These are phyloP conservation scores for Vicugna pacos DNA, from an alignment of 2,113 vertebrate species.

Conservation along the genomic window DNA sequence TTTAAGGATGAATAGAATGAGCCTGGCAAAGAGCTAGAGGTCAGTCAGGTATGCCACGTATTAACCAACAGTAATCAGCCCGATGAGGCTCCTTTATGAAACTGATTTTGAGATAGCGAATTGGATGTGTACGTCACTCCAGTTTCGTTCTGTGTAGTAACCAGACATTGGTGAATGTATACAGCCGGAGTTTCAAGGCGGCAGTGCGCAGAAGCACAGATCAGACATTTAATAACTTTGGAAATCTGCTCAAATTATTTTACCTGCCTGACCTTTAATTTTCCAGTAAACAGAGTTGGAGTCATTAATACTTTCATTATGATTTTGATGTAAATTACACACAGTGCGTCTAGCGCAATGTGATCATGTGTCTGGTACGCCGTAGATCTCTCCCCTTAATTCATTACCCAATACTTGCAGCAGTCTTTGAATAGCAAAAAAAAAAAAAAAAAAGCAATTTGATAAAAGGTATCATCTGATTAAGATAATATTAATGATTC, in stretches of 20 bases:
- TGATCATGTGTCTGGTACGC: not conserved
- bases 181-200: not conserved
- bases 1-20: not conserved
- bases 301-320: not conserved
- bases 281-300: not conserved
- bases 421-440: not conserved
- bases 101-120: not conserved
- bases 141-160: not conserved
- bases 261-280: not conserved
- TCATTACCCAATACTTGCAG: not conserved
- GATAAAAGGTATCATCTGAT: not conserved
- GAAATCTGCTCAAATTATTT: not conserved
- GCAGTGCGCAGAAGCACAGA: not conserved
- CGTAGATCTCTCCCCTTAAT: not conserved
- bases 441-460: not conserved
- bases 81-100: not conserved
- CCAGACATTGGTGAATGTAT: not conserved
- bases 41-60: accelerated
- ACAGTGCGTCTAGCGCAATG: not conserved
- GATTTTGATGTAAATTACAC: not conserved
- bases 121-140: not conserved
- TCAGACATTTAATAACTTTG: not conserved
- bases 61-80: not conserved
- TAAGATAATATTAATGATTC: not conserved
- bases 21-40: not conserved